These are phyloP conservation scores for Poeciliopsis paucimaculata DNA, from an alignment of 2,797 vertebrate species.

Conservation along the genomic window DNA sequence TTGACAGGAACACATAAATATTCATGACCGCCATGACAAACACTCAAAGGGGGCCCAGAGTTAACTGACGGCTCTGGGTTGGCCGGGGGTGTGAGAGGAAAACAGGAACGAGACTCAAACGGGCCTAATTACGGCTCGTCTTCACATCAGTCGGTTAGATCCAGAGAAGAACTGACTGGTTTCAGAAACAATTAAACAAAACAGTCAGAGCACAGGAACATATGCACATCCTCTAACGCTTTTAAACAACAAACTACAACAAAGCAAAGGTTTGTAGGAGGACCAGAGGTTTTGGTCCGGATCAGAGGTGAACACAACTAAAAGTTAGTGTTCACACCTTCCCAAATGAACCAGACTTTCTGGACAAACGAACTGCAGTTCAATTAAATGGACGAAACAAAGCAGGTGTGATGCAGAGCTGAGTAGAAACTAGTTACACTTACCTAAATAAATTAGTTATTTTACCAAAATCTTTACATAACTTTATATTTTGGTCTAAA, in stretches of 20 bases:
- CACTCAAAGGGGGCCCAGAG: constrained; percentile 43
- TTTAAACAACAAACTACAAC: neutral
- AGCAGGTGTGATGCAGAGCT: no score
- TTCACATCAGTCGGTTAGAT: constrained; percentile 28
- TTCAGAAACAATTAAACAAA: constrained; percentile 4
- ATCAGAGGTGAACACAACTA: no score
- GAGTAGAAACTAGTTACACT: no score
- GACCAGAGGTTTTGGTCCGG: no score
- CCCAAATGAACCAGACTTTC: no score
- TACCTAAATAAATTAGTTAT: no score
- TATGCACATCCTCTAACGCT: neutral
- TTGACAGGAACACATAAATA: constrained; percentile 70
- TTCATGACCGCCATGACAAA: constrained; percentile 66
- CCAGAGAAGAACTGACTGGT: constrained; percentile 34
- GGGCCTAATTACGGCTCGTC: constrained; percentile 40
- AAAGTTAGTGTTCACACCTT: no score
- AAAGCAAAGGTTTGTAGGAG: no score
- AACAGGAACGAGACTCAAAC: constrained; percentile 57
- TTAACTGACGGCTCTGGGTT: constrained; percentile 34
- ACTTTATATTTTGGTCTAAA: no score
- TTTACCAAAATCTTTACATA: no score
- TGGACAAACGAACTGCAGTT: no score
- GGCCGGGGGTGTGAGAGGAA: constrained; percentile 29
- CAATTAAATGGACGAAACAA: no score
- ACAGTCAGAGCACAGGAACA: neutral